Evolutionary conservation across 2,113 vertebrate species (phyloP).

Genomic region (Bubo blakistoni): DNA sequence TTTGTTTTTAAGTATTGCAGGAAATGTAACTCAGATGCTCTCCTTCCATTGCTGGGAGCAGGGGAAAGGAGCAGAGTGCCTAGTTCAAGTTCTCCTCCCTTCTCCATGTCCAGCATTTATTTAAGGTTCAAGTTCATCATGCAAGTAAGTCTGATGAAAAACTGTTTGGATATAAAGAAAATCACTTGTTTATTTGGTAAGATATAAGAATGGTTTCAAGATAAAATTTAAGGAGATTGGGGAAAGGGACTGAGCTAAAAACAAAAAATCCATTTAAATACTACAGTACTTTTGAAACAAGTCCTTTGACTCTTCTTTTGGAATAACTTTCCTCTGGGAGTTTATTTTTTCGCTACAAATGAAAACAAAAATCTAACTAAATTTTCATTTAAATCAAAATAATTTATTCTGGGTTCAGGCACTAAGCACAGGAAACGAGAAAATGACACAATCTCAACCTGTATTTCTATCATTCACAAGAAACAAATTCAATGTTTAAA

Average conservation of each 20-base stretch:
- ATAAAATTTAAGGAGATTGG: not conserved
- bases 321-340: not conserved
- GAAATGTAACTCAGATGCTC: not conserved
- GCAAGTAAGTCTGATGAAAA: not conserved
- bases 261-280: not conserved
- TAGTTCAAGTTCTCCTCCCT: not conserved
- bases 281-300: not conserved
- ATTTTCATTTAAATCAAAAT: not conserved
- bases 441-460: not conserved
- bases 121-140: not conserved
- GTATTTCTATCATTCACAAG: not conserved
- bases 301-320: not conserved
- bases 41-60: not conserved
- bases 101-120: not conserved
- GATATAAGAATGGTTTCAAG: not conserved
- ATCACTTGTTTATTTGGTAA: not conserved
- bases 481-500: not conserved
- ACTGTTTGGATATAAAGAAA: not conserved
- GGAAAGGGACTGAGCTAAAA: not conserved
- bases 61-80: not conserved
- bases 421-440: not conserved
- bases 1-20: not conserved
- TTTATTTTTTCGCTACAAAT: not conserved
- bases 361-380: not conserved
- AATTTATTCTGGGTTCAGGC: not conserved